phyloP scores from a whole-genome alignment of 2,113 vertebrate genomes.

The Empidonax traillii region DNA sequence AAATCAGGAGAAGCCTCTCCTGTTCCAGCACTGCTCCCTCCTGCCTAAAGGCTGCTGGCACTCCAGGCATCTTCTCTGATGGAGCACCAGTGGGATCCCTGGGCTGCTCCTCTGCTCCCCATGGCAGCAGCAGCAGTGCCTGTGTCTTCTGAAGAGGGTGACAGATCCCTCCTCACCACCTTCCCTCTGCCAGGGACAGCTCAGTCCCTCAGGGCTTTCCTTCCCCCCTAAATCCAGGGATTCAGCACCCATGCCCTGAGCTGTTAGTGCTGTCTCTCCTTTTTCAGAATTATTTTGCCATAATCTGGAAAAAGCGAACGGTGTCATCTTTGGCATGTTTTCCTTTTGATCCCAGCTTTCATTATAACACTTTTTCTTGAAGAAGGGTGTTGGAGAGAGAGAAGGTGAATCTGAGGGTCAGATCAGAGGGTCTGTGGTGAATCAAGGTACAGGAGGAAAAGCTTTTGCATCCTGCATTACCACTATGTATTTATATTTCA shows the following conservation, averaged over 20 bases:
- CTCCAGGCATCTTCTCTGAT: rapidly evolving
- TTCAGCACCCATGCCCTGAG: not conserved
- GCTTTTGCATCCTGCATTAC: conserved; percentile 16
- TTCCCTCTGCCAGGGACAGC: not conserved
- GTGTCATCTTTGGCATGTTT: no score
- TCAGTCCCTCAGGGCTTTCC: not conserved
- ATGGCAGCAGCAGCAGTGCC: not conserved
- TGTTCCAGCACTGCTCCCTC: not conserved
- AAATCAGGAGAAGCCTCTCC: not conserved
- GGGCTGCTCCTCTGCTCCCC: not conserved
- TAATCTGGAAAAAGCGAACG: rapidly evolving
- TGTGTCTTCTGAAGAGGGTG: not conserved
- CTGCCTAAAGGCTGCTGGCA: not conserved
- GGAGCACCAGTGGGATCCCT: not conserved
- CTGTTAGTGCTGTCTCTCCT: not conserved
- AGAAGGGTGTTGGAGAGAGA: not conserved
- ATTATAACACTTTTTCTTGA: not conserved
- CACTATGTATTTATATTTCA: conserved; percentile 39
- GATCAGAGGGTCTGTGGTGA: not conserved
- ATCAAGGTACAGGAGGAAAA: not conserved
- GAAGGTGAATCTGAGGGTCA: not conserved
- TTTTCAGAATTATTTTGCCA: not conserved
- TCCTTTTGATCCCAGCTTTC: not conserved
- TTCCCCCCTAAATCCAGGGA: not conserved
- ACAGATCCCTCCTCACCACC: not conserved